phyloP scores from a whole-genome alignment of 2,888 invertebrate genomes.

The Drosophila kambysellisi region DNA sequence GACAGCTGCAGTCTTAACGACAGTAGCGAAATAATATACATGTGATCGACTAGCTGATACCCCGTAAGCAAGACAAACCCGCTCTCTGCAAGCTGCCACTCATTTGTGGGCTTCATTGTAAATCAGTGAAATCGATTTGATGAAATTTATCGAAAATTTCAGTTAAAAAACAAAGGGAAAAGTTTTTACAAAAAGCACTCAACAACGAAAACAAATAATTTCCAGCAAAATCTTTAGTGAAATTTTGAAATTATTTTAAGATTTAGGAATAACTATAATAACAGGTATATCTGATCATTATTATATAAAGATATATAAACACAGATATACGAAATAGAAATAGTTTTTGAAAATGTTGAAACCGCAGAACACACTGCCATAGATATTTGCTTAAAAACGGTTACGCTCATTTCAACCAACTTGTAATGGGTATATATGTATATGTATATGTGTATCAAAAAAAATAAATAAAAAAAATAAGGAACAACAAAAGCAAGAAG shows the following conservation, averaged over 20 bases:
- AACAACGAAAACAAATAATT: background rate
- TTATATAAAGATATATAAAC: no score
- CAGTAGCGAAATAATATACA: background rate
- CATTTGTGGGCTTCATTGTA: background rate
- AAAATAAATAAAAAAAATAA: background rate
- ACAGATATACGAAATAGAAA: background rate
- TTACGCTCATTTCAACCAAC: background rate
- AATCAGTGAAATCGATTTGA: background rate
- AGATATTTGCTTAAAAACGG: background rate
- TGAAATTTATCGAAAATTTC: background rate
- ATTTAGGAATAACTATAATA: background rate
- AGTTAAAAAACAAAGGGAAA: background rate
- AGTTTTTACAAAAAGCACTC: background rate
- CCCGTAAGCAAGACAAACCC: background rate
- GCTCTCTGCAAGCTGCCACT: background rate
- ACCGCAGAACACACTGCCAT: background rate
- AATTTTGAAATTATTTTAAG: background rate
- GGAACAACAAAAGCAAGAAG: background rate
- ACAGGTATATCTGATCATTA: background rate
- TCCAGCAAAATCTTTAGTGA: background rate
- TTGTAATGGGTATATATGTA: background rate
- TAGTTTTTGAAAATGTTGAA: background rate
- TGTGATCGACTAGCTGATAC: background rate
- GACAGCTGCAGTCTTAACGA: conserved; percentile 28
- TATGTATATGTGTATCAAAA: background rate